Conservation (phyloP, 2,113 vertebrate species). For the Sorex fumeus region DNA sequence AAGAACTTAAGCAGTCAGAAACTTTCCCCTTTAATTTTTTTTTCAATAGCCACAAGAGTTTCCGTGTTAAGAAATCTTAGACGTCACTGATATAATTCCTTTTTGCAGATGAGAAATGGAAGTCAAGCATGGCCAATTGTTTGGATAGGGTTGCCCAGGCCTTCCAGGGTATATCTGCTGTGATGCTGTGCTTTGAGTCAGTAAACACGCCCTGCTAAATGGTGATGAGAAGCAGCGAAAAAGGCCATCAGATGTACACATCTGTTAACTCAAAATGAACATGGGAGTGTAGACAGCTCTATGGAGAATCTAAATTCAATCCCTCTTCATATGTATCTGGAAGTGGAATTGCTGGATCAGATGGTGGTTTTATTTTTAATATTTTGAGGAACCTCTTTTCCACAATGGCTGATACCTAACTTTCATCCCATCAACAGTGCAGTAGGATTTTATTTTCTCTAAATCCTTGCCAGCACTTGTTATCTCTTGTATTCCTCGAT, state of each 20-base stretch:
- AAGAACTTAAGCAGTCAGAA: constrained; percentile 37
- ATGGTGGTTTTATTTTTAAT: neutral
- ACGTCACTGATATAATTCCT: neutral
- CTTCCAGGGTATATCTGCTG: neutral
- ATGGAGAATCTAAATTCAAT: neutral
- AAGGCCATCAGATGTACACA: neutral
- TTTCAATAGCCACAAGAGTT: constrained; percentile 30
- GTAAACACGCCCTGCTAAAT: neutral
- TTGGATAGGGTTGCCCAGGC: constrained; percentile 7
- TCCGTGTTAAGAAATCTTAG: constrained; percentile 34
- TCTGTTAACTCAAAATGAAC: neutral
- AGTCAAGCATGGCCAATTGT: neutral
- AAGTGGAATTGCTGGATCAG: neutral
- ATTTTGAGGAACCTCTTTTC: neutral
- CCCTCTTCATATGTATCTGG: neutral
- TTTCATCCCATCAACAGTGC: neutral
- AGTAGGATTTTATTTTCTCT: neutral
- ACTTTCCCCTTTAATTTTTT: neutral
- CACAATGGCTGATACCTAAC: neutral
- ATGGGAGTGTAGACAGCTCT: neutral
- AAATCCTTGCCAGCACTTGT: neutral
- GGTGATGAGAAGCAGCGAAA: constrained; percentile 2
- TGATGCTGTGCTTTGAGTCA: constrained; percentile 10
- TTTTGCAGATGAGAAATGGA: neutral
- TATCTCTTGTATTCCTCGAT: neutral